Conservation (phyloP, 2,113 vertebrate species). For the Elaphurus davidianus region DNA sequence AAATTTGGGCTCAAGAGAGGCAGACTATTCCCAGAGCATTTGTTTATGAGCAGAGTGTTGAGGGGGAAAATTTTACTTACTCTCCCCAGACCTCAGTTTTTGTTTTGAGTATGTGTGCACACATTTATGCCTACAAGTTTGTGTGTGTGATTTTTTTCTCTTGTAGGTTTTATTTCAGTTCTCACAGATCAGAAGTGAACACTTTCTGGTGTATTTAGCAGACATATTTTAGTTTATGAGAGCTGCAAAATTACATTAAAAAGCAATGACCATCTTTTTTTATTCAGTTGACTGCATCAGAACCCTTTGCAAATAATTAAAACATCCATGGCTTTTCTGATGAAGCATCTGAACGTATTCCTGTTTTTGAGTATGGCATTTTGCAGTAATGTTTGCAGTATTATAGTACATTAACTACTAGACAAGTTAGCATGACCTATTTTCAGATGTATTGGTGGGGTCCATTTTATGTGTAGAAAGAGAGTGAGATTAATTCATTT, state of each 20-base stretch:
- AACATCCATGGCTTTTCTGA: background rate
- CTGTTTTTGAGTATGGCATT: background rate
- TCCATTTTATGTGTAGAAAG: background rate
- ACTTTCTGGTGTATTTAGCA: background rate
- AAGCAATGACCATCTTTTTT: background rate
- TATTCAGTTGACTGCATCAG: background rate
- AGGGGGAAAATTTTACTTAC: background rate
- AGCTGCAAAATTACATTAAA: background rate
- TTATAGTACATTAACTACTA: background rate
- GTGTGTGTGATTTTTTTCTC: background rate
- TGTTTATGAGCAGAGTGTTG: background rate
- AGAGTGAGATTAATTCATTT: conserved; percentile 27
- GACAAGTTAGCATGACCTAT: background rate
- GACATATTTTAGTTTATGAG: background rate
- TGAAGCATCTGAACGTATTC: background rate
- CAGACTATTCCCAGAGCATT: background rate
- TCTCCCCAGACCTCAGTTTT: fast-evolving
- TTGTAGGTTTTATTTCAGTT: background rate
- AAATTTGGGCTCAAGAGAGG: background rate
- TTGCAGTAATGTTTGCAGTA: background rate
- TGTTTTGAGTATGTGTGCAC: background rate
- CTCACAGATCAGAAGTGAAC: background rate
- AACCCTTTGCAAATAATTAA: background rate
- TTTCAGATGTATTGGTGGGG: background rate
- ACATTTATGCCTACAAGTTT: background rate